Conservation (phyloP, 1,140 invertebrate genomes). For the Caenorhabditis inopinata region DNA sequence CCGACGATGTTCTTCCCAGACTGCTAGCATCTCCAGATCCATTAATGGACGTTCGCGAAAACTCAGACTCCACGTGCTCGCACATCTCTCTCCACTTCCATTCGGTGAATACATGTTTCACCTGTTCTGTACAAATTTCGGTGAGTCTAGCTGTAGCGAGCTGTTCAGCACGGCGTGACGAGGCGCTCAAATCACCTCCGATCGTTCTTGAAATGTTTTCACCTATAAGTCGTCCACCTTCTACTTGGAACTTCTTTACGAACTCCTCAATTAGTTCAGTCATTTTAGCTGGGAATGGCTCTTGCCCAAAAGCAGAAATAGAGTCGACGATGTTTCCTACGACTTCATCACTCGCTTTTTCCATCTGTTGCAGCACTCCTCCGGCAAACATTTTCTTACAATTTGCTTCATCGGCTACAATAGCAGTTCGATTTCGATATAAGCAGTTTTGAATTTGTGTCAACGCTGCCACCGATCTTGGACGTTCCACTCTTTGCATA, state of each 20-base stretch:
- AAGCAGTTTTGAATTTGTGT: constrained; percentile 46
- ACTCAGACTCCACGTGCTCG: constrained; percentile 6
- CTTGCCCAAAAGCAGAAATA: neutral
- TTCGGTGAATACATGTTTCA: constrained; percentile 33
- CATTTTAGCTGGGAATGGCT: neutral
- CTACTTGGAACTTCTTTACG: neutral
- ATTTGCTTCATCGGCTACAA: constrained; percentile 23
- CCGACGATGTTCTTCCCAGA: constrained; percentile 9
- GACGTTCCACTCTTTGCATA: constrained; percentile 48
- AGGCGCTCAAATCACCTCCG: neutral
- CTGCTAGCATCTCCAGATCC: neutral
- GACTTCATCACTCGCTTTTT: neutral
- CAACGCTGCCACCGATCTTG: constrained; percentile 39
- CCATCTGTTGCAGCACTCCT: neutral
- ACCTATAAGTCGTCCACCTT: neutral
- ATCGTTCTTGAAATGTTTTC: constrained; percentile 15
- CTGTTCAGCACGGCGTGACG: neutral
- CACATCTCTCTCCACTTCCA: constrained; percentile 44
- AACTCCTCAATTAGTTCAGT: constrained; percentile 32
- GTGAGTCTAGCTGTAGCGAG: neutral
- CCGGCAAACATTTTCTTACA: constrained; percentile 34
- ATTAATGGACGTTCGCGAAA: neutral
- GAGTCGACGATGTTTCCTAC: neutral
- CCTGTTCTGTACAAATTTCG: neutral
- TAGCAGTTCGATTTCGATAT: constrained; percentile 44